Evolutionary conservation across 1,140 invertebrate genomes (phyloP), one percentile per base, ranked within the genome.

Genomic region (Drosophila watanabei): DNA sequence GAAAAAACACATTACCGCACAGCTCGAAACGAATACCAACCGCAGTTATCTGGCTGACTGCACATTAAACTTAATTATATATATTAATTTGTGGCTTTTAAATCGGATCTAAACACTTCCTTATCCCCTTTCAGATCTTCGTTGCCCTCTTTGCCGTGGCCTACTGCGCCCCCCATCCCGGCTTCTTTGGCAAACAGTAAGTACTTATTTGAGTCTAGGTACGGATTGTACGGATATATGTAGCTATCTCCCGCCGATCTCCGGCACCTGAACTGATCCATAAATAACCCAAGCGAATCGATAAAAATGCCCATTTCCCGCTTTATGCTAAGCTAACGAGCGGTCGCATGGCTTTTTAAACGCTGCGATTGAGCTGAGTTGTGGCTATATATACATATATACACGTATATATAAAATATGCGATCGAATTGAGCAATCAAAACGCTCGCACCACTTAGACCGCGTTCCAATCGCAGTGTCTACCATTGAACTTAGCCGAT

Each of bases 161-260:
- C 24, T 89, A 89, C 61, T 66, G 63, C 20, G 87, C 91, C 20
- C 91, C 91, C 51, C 72, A 84, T 79, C 91, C 91, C 43, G 91
- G 91, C 37, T 91, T 91, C 88, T 92, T 92, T 75, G 87, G 91
- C 83, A 92, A 92, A 75, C 91, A 92, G 91, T 92, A 58, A 92
- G 91, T 92, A 54, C n/a, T 32, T 28, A 13, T 33, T 33, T 13
- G 18, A 24, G 20, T 39, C 52, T 56, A 24, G 5, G 14, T 7
- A 10, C 11, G 5, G 18, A 20, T 14, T 37, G 18, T 54, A 20
- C 51, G 18, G 32, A 51, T 28, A 54, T 51, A 60, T 24, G 24
- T 24, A 24, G 1, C 4, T 46, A 46, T 35, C 45, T 45, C 30
- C 8, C 30, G 7, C 16, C 39, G 46, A 58, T 72, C 51, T 33